Percentiles rank a stretch among this genome's conserved stretches.
These are phyloP conservation scores for Bambusicola thoracicus DNA, from an alignment of 2,113 vertebrate species.

Conservation along the genomic window DNA sequence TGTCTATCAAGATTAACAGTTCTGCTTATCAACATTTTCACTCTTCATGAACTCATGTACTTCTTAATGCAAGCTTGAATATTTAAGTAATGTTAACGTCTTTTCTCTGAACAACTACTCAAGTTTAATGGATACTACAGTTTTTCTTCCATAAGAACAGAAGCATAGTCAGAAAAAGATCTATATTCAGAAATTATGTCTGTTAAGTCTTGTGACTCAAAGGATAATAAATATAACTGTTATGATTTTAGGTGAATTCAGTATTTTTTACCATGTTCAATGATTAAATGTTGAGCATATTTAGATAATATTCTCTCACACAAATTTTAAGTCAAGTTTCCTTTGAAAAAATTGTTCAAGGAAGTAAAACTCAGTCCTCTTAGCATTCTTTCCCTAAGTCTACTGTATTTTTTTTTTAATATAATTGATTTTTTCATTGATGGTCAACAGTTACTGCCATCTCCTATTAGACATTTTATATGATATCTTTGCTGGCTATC, in stretches of 20 bases:
- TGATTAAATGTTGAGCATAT: background rate
- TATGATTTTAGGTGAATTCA: background rate
- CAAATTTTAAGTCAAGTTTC: background rate
- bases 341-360: background rate
- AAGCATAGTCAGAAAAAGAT: background rate
- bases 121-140: background rate
- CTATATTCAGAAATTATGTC: background rate
- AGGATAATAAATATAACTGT: background rate
- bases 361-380: background rate
- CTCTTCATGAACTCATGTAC: background rate
- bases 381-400: background rate
- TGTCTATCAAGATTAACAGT: background rate
- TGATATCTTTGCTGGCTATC: background rate
- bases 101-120: background rate
- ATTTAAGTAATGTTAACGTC: background rate
- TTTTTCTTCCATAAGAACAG: background rate
- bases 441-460: background rate
- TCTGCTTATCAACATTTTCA: background rate
- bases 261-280: background rate
- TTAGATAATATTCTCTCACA: background rate
- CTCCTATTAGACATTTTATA: background rate
- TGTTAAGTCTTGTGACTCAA: background rate
- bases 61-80: background rate
- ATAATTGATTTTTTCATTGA: background rate
- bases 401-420: too few relatives aligned